Conservation (phyloP, 2,113 vertebrate genomes). For the Spermophilus dauricus region DNA sequence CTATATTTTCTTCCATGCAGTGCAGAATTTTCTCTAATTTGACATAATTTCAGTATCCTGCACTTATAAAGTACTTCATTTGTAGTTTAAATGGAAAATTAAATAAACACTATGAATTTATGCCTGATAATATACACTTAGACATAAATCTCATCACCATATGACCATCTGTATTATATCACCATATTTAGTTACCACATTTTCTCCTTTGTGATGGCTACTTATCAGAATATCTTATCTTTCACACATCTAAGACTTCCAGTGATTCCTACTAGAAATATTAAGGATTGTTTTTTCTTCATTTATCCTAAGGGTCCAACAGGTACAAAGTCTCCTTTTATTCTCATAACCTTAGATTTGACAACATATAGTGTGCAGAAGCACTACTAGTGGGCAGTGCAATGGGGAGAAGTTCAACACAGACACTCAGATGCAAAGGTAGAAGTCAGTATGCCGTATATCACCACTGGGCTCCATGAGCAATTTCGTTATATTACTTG, state of each 20-base stretch:
- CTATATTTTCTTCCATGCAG: slow-evolving; percentile 23
- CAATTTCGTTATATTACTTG: neutral
- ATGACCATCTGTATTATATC: neutral
- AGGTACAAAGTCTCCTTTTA: neutral
- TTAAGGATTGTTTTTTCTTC: slow-evolving; percentile 54
- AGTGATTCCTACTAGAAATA: neutral
- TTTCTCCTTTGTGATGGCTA: neutral
- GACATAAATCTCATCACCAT: slow-evolving; percentile 27
- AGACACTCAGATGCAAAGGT: neutral
- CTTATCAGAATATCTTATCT: neutral
- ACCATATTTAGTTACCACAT: neutral
- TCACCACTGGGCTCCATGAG: neutral
- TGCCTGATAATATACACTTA: slow-evolving; percentile 26
- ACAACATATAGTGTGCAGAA: neutral
- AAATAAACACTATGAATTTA: slow-evolving; percentile 62
- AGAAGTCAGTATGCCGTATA: neutral
- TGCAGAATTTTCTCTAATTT: slow-evolving; percentile 61
- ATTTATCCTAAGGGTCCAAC: slow-evolving; percentile 18
- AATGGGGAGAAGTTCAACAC: neutral
- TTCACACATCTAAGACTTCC: slow-evolving; percentile 30
- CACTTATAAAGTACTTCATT: slow-evolving; percentile 59
- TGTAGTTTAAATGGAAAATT: slow-evolving; percentile 69
- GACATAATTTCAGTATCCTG: slow-evolving; percentile 54
- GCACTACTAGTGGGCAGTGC: neutral
- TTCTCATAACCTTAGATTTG: slow-evolving; percentile 18